Conservation (phyloP, 2,797 vertebrate species). For the Gobio occitaniae region DNA sequence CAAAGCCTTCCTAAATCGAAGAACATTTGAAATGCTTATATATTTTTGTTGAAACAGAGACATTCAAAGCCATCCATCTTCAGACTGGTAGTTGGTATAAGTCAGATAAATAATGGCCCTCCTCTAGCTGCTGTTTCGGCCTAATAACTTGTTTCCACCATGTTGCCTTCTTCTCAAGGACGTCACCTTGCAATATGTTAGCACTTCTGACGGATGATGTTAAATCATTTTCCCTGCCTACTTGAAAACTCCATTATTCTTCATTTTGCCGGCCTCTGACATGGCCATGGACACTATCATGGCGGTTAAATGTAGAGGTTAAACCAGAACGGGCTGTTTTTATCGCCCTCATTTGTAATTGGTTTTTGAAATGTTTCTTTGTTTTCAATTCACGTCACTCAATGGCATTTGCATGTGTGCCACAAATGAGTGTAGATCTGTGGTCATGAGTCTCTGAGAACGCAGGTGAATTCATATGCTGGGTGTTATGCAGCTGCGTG, state of each 20-base stretch:
- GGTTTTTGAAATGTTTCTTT: background rate
- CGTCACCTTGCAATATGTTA: conserved; percentile 57
- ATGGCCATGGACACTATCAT: conserved; percentile 50
- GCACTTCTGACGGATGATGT: conserved; percentile 68
- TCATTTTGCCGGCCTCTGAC: conserved; percentile 65
- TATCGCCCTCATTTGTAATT: background rate
- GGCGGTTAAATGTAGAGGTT: conserved; percentile 44
- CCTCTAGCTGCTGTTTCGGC: conserved; percentile 59
- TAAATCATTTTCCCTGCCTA: conserved; percentile 64
- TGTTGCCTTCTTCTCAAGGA: conserved; percentile 67
- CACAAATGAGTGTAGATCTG: background rate
- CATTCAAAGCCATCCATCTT: conserved; percentile 59
- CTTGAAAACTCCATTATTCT: conserved; percentile 70
- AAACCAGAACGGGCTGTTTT: background rate
- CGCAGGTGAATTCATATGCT: conserved; percentile 8
- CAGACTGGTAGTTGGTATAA: conserved; percentile 52
- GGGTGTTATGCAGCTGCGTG: background rate
- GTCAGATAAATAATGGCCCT: conserved; percentile 64
- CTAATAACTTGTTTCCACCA: conserved; percentile 61
- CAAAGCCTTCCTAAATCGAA: conserved; percentile 5
- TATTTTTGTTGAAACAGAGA: conserved; percentile 24
- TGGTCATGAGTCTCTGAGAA: background rate
- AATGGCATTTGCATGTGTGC: conserved; percentile 21
- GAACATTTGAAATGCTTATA: conserved; percentile 9
- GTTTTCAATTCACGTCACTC: conserved; percentile 10